A percentile compares a stretch with the other conserved stretches of the same genome.
phyloP scores from a whole-genome alignment of 2,888 invertebrate genomes.

The Drosophila tripunctata region DNA sequence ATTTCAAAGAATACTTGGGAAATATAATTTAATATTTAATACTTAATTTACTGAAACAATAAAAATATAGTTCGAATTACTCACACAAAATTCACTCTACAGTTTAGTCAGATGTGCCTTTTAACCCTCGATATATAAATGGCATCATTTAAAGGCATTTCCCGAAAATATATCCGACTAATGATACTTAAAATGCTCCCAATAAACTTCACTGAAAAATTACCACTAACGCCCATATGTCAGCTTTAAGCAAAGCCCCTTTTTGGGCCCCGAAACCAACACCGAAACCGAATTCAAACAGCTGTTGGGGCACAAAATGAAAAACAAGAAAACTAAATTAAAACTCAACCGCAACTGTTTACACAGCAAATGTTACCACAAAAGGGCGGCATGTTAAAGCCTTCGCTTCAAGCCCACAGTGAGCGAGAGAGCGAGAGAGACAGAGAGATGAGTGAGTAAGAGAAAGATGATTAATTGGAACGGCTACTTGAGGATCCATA shows the following conservation, averaged over 20 bases:
- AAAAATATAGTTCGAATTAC: conserved; percentile 1
- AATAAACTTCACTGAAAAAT: conserved; percentile 75
- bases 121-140: conserved; percentile 6
- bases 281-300: conserved; percentile 35
- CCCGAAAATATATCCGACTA: conserved; percentile 38
- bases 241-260: conserved; percentile 69
- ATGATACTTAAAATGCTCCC: conserved; percentile 48
- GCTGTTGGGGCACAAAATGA: conserved; percentile 48
- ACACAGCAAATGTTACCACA: conserved; percentile 79
- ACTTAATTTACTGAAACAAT: too few relatives aligned
- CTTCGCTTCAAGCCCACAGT: background rate
- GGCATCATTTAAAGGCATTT: conserved; percentile 33
- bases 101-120: conserved; percentile 2
- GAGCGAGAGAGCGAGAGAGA: background rate
- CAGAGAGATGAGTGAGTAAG: background rate
- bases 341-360: conserved; percentile 78
- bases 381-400: conserved; percentile 58
- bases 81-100: background rate
- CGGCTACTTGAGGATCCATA: conserved; percentile 57
- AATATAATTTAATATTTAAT: too few relatives aligned
- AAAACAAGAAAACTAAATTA: conserved; percentile 74
- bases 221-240: conserved; percentile 77
- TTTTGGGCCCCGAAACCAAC: conserved; percentile 10
- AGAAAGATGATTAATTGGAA: conserved; percentile 69
- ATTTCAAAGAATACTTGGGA: too few relatives aligned